Evolutionary conservation across 2,888 invertebrate species (phyloP).

Genomic region (Nymphalis c-album): DNA sequence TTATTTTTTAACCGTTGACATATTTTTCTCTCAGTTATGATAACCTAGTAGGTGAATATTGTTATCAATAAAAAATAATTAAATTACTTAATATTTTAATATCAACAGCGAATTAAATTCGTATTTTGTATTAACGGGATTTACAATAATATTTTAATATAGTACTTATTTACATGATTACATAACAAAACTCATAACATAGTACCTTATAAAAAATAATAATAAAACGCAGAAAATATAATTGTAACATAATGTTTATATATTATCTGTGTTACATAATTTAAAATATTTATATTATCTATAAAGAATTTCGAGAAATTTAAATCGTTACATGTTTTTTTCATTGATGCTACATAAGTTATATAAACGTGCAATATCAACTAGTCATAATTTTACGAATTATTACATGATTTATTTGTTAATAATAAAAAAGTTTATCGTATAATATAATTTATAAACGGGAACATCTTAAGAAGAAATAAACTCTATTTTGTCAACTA

Average conservation of each 20-base stretch:
- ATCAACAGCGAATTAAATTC: constrained; percentile 73
- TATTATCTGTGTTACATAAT: constrained; percentile 1
- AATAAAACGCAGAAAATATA: constrained; percentile 5
- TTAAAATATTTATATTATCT: constrained; percentile 9
- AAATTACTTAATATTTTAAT: constrained; percentile 57
- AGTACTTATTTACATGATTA: constrained; percentile 24
- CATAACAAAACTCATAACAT: constrained; percentile 22
- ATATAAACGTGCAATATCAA: constrained; percentile 23
- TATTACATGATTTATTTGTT: constrained; percentile 11
- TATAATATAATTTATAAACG: constrained; percentile 7
- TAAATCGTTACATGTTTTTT: constrained; percentile 10
- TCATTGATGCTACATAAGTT: constrained; percentile 9
- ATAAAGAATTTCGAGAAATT: neutral
- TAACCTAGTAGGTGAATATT: neutral
- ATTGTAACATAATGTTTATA: constrained; percentile 2
- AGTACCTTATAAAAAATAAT: constrained; percentile 10
- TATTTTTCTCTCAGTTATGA: neutral
- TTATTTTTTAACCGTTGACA: too few relatives aligned
- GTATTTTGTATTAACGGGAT: constrained; percentile 46
- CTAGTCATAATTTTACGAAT: constrained; percentile 14
- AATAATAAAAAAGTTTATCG: constrained; percentile 4
- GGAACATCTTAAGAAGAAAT: constrained; percentile 7
- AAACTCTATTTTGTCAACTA: too few relatives aligned
- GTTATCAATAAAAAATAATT: constrained; percentile 23
- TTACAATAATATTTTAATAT: constrained; percentile 21